Evolutionary conservation across 2,113 vertebrate species (phyloP), one percentile per base, ranked within the genome.

Genomic region (Lanius ludovicianus): DNA sequence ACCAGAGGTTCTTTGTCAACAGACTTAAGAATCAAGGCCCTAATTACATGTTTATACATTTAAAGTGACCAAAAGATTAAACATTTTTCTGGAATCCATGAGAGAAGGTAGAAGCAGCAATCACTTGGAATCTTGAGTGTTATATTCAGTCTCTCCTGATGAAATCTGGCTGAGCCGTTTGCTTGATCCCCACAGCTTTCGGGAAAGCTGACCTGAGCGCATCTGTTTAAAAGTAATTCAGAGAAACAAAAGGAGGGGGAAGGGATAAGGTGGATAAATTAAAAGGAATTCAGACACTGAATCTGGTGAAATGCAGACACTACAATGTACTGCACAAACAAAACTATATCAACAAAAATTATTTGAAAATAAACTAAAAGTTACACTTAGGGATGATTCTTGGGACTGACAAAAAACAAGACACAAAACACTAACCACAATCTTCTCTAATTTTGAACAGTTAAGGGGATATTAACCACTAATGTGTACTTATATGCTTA

Each of bases 151-250:
- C 97, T 99, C 99, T 96, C 99, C 99, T 87, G 99, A 98, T 85
- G 99, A 99, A 96, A 99, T 99, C 98, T 99, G 99, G 96, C 98
- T 99, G 97, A 99, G 97, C 55, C 98, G 98, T 97, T 98, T 99
- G 98, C 98, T 99, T 97, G 99, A 99, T 96, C 99, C 99, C 99
- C 99, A 99, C 89, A 99, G 98, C 97, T 99, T 99, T 98, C 99
- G 98, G 52, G 99, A 99, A 97, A 99, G 99, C 98, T 99, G 99
- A 96, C 99, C 98, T 77, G 98, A 98, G 88, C 99, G 99, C 98
- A 99, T 99, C 99, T 99, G 98, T 98, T 98, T 96, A 96, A 97
- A 97, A 97, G 96, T 80, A 98, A 98, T 98, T 89, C 97, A 98
- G 91, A 98, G 83, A 97, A 97, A 97, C 88, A 95, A 91, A 97